These are phyloP conservation scores for Rhizomys pruinosus DNA, from an alignment of 2,113 vertebrate genomes.

Conservation along the genomic window DNA sequence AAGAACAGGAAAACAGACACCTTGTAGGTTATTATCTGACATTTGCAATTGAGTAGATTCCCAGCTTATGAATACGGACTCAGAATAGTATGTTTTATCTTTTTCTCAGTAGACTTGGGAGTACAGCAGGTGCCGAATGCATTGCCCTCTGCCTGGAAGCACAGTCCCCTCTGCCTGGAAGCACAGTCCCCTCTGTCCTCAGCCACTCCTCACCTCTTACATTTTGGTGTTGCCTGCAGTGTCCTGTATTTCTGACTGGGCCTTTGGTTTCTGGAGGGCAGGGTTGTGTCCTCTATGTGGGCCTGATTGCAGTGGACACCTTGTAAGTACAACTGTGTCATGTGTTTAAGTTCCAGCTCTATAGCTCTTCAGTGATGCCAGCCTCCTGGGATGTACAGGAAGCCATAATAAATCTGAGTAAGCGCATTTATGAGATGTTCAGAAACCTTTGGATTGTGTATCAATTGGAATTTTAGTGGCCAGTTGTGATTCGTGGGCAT, in stretches of 20 bases:
- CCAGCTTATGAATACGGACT: neutral
- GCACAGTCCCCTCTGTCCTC: neutral
- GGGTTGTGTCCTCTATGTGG: neutral
- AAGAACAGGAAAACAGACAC: neutral
- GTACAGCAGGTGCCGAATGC: neutral
- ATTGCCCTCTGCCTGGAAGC: neutral
- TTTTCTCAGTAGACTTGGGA: neutral
- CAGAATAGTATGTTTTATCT: neutral
- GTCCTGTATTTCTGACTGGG: neutral
- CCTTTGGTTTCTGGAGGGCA: neutral
- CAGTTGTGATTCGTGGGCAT: neutral
- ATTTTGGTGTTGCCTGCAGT: neutral
- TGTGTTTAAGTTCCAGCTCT: neutral
- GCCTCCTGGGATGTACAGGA: neutral
- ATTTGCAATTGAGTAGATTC: neutral
- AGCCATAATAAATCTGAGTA: neutral
- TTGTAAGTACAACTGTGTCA: no score
- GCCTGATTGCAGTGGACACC: accelerated
- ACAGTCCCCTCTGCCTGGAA: neutral
- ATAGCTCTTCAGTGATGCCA: neutral
- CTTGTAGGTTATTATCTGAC: neutral
- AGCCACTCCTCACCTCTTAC: neutral
- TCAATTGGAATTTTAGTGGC: neutral
- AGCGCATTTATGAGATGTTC: neutral
- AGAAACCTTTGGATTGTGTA: neutral